Base-by-base conservation (phyloP, 2,113 vertebrate species). In the Paracanthobrama guichenoti region DNA sequence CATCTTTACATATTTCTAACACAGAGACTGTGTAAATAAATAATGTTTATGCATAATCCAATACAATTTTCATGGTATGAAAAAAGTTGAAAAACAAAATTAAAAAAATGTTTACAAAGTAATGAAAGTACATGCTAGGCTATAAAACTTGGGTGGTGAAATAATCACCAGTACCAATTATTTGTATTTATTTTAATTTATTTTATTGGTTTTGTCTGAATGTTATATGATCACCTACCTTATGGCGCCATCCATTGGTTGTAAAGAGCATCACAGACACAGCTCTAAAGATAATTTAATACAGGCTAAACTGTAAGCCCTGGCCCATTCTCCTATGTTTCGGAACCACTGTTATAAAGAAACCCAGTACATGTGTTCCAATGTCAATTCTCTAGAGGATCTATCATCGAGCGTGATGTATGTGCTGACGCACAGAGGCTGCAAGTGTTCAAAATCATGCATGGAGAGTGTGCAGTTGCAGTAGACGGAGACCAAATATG, bases 161-260 rank as follows among this genome's bases (percentile, higher is more conserved):
- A 44, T 44, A 11, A 60, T 59, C 55, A 62, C 13, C 60, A 62
- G 12, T 26, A 62, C 24, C 12, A 62, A 39, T 39, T 64, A 64
- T 28, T 22, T 42, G 66, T 42, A 72, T 35, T 78, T 24, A 46
- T 1, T 50, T 28, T 35, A 11, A 22, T 46, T 10, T 71, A 12
- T 22, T 42, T 16, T 39, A n/a, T 77, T 57, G 42, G 3, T 9
- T 73, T 53, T 31, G 0, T 22, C 18, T 55, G 14, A 12, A 16
- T 46, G 2, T 48, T 74, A 8, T 53, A 10, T 53, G 18, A 50
- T 24, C 31, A 2, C 48, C 11, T 53, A 67, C 46, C 35, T 48
- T 79, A 42, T 85, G 80, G 59, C n/a, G 80, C 59, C 84, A 42
- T 62, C 55, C 74, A 53, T 31, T 83, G 86, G 80, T 39, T 44